Percentiles rank a stretch among this genome's conserved stretches.
These are phyloP conservation scores for Babylonia areolata DNA, from an alignment of 1,140 invertebrate genomes.

Conservation along the genomic window DNA sequence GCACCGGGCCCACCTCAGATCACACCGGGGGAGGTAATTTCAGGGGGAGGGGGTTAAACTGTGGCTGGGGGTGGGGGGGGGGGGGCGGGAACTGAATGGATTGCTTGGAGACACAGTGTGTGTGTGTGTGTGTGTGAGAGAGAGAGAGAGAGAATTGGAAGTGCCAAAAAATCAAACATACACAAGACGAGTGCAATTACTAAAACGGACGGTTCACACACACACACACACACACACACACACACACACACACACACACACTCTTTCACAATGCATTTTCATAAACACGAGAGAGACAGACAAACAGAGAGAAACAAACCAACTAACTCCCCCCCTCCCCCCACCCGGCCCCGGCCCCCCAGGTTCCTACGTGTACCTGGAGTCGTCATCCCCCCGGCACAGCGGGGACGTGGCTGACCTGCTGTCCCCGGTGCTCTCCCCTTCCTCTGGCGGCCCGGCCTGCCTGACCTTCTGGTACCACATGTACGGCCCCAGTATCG, in stretches of 20 bases:
- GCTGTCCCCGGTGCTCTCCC: slow-evolving; percentile 52
- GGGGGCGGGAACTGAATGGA: not conserved
- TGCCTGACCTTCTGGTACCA: slow-evolving; percentile 82
- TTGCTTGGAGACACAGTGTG: not conserved
- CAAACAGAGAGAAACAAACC: too few species aligned
- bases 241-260: not conserved
- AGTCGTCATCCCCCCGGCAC: slow-evolving; percentile 80
- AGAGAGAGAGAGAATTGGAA: not conserved
- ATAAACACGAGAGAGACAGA: too few species aligned
- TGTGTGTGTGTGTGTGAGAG: not conserved
- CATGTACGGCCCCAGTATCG: slow-evolving; percentile 82
- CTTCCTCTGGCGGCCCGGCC: slow-evolving; percentile 46
- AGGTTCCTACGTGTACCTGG: slow-evolving; percentile 81
- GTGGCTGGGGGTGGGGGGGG: not conserved
- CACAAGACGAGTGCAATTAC: too few species aligned
- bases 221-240: too few species aligned
- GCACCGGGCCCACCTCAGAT: slow-evolving; percentile 66
- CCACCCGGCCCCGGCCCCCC: not conserved
- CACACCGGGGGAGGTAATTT: slow-evolving; percentile 55
- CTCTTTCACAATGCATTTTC: not conserved
- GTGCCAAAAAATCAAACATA: too few species aligned
- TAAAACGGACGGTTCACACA: not conserved
- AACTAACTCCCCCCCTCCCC: too few species aligned
- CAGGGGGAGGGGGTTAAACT: not conserved
- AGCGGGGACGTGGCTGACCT: slow-evolving; percentile 67